phyloP scores from a whole-genome alignment of 2,888 invertebrate genomes.

The Rhogogaster chlorosoma region DNA sequence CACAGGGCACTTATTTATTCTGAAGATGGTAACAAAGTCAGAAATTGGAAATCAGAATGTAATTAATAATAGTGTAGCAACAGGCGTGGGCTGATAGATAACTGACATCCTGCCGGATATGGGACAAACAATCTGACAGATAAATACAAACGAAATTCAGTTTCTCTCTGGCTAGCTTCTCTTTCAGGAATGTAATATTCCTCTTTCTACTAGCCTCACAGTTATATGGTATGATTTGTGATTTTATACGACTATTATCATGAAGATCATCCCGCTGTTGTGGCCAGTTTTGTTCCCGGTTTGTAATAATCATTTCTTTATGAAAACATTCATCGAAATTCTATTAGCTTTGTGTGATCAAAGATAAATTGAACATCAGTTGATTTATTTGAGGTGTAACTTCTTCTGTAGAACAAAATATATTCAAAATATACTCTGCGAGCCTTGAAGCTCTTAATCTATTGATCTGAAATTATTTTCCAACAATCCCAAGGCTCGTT shows the following conservation, averaged over 20 bases:
- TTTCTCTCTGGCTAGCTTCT: constrained; percentile 65
- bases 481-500: not conserved
- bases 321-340: constrained; percentile 60
- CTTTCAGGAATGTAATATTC: constrained; percentile 39
- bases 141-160: constrained; percentile 71
- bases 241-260: constrained; percentile 58
- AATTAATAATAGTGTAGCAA: constrained; percentile 70
- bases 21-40: not conserved
- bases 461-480: not conserved
- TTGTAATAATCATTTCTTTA: constrained; percentile 52
- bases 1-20: not conserved
- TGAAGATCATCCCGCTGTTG: constrained; percentile 57
- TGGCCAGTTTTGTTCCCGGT: constrained; percentile 48
- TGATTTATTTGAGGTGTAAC: not conserved
- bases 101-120: constrained; percentile 73
- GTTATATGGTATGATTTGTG: constrained; percentile 35
- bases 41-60: constrained; percentile 50
- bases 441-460: not conserved
- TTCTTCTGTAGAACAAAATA: too few relatives aligned
- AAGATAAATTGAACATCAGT: not conserved
- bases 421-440: not conserved
- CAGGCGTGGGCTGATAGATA: constrained; percentile 72
- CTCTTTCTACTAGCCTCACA: constrained; percentile 15
- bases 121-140: constrained; percentile 67
- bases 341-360: constrained; percentile 22